Base-by-base conservation (phyloP, 1,140 invertebrate genomes). In the Anastatus disparis region DNA sequence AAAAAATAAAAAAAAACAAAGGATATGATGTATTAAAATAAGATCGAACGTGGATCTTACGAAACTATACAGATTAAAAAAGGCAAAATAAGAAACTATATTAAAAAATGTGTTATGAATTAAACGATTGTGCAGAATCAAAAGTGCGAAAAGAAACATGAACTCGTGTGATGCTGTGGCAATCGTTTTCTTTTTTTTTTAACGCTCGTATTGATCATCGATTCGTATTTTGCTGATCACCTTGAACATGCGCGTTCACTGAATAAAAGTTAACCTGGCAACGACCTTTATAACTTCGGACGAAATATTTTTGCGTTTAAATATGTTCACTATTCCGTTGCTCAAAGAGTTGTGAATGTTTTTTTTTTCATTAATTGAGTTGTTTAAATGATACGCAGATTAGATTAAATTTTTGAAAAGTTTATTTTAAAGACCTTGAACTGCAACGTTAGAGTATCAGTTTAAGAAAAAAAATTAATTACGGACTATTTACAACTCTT, bases 301-400 rank as follows among this genome's bases (percentile, higher is more conserved):
- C 17, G 26, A 55, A 64, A 67, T 55, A 46, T 56, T 56, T 67
- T n/a, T n/a, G n/a, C n/a, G n/a, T n/a, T n/a, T n/a, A n/a, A n/a
- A n/a, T n/a, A n/a, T n/a, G n/a, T n/a, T n/a, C n/a, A n/a, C n/a
- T n/a, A n/a, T n/a, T n/a, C n/a, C n/a, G n/a, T n/a, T n/a, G n/a
- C n/a, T n/a, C n/a, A n/a, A n/a, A n/a, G n/a, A n/a, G n/a, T n/a
- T n/a, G n/a, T n/a, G n/a, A n/a, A n/a, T n/a, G n/a, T n/a, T n/a
- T n/a, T n/a, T n/a, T n/a, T n/a, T 12, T 12, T 35, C 26, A 1
- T 1, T 7, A 55, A 35, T 9, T 3, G 29, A 55, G 4, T 55
- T 31, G 17, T 55, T 35, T 9, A 12, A 55, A 22, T 7, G n/a
- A n/a, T n/a, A n/a, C n/a, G n/a, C n/a, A n/a, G n/a, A n/a, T n/a